Evolutionary conservation across 2,888 invertebrate species (phyloP).

Genomic region (Tachina lurida): DNA sequence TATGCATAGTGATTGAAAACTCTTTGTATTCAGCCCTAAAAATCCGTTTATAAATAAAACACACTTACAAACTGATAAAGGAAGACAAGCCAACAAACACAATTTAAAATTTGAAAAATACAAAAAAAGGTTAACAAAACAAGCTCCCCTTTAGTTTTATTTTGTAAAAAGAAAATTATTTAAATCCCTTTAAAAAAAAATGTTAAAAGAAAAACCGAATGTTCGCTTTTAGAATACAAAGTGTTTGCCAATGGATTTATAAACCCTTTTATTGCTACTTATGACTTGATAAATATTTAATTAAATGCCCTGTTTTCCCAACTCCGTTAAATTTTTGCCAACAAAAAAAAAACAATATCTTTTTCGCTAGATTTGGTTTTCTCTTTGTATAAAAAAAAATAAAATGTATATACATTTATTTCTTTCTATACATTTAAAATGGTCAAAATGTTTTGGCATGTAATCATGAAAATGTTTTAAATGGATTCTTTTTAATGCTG

Average conservation of each 20-base stretch:
- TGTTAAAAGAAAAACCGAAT: not conserved
- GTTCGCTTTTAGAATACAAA: conserved; percentile 40
- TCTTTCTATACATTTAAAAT: conserved; percentile 39
- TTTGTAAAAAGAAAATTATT: conserved; percentile 37
- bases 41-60: not conserved
- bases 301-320: conserved; percentile 57
- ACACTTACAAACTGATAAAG: not conserved
- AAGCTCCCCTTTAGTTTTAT: not conserved
- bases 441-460: conserved; percentile 55
- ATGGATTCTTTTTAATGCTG: conserved; percentile 44
- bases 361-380: conserved; percentile 19
- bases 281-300: conserved; percentile 69
- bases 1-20: conserved; percentile 35
- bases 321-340: conserved; percentile 23
- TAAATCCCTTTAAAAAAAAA: not conserved
- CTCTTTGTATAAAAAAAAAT: not conserved
- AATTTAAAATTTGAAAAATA: not conserved
- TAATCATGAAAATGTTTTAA: conserved; percentile 56
- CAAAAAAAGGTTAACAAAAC: not conserved
- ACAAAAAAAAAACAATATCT: conserved; percentile 35
- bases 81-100: not conserved
- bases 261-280: conserved; percentile 68
- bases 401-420: too few relatives aligned
- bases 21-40: not conserved
- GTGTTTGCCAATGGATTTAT: conserved; percentile 59